Evolutionary conservation across 2,888 invertebrate species (phyloP), one percentile per base, ranked within the genome.

Genomic region (Amphipyra berbera): DNA sequence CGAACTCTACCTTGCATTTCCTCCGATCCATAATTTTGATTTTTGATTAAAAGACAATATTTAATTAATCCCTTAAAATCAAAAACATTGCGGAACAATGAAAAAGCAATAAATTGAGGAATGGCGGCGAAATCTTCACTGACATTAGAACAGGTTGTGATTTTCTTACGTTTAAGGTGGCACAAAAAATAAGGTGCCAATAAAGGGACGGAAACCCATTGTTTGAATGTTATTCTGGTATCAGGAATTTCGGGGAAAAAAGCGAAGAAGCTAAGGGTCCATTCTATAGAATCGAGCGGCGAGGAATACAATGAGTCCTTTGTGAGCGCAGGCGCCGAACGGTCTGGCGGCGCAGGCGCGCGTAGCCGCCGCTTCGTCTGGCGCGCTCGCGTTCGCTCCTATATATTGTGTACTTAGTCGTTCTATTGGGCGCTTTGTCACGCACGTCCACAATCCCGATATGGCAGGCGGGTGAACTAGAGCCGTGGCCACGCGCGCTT

Each of bases 141-240:
- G 82, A 85, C 82, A 84, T 86, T 83, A 81, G 80, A 91, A 92
- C 94, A 94, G 94, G 94, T 94, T 93, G 90, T 87, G 85, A 90
- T 91, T 91, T 89, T 88, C 86, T 91, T 88, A 91, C 90, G 88
- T 93, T 91, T 85, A 89, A 86, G 85, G 84, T 82, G 81, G 78
- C 72, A 91, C 92, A 94, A 95, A 95, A 95, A 94, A 92, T 90
- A 87, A 92, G 94, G 94, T 94, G 94, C 94, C 93, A 95, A 94
- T 94, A 94, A 94, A 95, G 88, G 94, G 93, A 94, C 95, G 95
- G 95, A 95, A 95, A 94, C 90, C 92, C 91, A 92, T 95, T 95
- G 94, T 94, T 90, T 89, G 92, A 85, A 82, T 90, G 91, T 92
- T 93, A 90, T 92, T 92, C 92, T 92, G 88, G 87, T 87, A 92